Base-by-base conservation (phyloP, 2,888 invertebrate species). In the Cremastobaeus sp. region DNA sequence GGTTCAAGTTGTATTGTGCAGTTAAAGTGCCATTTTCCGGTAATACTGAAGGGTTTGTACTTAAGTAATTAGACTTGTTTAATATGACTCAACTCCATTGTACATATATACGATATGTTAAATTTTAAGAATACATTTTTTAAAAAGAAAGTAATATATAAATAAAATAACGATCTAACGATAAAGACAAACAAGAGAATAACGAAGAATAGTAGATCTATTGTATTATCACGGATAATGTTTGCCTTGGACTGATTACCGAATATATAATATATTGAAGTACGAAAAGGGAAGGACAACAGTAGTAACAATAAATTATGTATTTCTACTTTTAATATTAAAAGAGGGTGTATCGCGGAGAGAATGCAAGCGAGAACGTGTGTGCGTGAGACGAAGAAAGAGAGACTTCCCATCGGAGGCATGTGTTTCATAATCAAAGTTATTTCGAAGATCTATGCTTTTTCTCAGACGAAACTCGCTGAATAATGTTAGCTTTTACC, bases 291-390 rank as follows among this genome's bases (percentile, higher is more conserved):
- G 74, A 74, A 77, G 78, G 77, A 79, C 80, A 78, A 78, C 80
- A 81, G 81, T 83, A 85, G 83, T 77, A 80, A 82, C 80, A 81
- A 83, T 81, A 82, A 83, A 83, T 78, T 84, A 83, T 84, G 86
- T 86, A 86, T 87, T 87, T 87, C 84, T 87, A 87, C 87, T 87
- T 87, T 87, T 84, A 87, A 87, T 86, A 87, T 83, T 84, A 82
- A 78, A 80, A 82, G 15, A 45, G 34, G 35, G 39, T 72, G 34
- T 39, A 39, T 64, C 20, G 35, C n/a, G 34, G 48, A 11, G 37
- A 47, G 54, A 41, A 47, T 47, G 73, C 2, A 25, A 66, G 32
- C 21, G 45, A 54, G 11, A 25, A 15, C 2, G 37, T 3, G 47
- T 32, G 41, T 45, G 60, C 3, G 25, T 45, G 62, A 57, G 47